Conservation (phyloP, 92 coral and sea anemone genomes). For the Zoanthus sansibaricus region DNA sequence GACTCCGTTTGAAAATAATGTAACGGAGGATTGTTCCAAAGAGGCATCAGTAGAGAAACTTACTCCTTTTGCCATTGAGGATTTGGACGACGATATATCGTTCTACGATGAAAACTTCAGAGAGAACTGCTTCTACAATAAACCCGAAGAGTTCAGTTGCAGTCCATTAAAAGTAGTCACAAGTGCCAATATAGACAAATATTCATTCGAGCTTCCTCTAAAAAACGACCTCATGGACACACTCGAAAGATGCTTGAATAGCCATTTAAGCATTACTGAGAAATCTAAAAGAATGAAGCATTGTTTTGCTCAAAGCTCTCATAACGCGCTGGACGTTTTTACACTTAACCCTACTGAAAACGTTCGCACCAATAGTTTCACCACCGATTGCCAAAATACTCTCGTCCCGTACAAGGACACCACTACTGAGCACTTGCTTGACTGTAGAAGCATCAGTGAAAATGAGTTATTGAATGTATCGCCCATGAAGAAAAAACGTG, state of each 20-base stretch:
- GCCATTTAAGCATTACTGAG: constrained; percentile 27
- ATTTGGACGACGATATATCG: not conserved
- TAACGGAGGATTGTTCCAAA: not conserved
- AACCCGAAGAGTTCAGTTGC: constrained; percentile 20
- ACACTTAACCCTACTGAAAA: constrained; percentile 13
- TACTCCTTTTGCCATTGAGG: not conserved
- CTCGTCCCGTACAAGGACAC: not conserved
- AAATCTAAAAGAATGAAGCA: not conserved
- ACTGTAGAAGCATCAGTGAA: not conserved
- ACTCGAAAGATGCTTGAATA: constrained; percentile 5
- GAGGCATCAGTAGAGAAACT: not conserved
- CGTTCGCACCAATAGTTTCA: not conserved
- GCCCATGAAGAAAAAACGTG: not conserved
- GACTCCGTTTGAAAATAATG: not conserved
- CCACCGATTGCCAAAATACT: not conserved
- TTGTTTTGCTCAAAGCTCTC: not conserved
- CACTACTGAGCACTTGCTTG: not conserved
- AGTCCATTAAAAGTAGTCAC: constrained; percentile 5
- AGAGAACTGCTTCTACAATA: not conserved
- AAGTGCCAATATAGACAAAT: not conserved
- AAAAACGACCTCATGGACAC: not conserved
- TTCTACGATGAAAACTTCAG: not conserved
- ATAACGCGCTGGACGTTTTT: not conserved
- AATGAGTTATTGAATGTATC: not conserved
- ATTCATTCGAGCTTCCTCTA: not conserved